Evolutionary conservation across 2,888 invertebrate genomes (phyloP).

Genomic region (Pemphredon lugubris): DNA sequence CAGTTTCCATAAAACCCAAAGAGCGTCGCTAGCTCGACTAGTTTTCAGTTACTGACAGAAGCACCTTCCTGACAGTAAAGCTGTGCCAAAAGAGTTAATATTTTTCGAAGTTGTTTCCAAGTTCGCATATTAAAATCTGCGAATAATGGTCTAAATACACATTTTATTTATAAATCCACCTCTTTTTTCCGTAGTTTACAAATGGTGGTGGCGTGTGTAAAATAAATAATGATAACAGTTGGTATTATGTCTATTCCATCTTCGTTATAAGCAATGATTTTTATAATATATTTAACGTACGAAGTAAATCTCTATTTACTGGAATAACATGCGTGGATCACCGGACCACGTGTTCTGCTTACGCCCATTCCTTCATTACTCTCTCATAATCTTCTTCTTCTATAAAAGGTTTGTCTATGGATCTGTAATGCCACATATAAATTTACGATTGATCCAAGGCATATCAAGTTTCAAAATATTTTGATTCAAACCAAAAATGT

Average conservation of each 20-base stretch:
- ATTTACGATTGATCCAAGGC: too few species aligned
- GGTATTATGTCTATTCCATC: conserved; percentile 17
- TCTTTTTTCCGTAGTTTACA: conserved; percentile 21
- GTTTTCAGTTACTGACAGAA: too few species aligned
- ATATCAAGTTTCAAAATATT: conserved; percentile 4
- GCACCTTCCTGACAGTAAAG: neutral
- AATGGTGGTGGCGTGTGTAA: conserved; percentile 23
- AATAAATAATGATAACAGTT: conserved; percentile 35
- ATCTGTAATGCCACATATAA: conserved; percentile 82
- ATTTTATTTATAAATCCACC: neutral
- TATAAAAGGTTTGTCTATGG: conserved; percentile 94
- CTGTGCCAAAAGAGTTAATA: neutral
- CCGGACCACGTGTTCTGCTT: conserved; percentile 62
- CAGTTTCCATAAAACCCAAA: too few species aligned
- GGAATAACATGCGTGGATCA: neutral
- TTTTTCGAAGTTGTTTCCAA: too few species aligned
- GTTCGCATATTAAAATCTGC: too few species aligned
- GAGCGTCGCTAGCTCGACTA: too few species aligned
- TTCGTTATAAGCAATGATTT: conserved; percentile 23
- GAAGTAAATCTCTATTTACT: neutral
- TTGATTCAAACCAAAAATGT: conserved; percentile 9
- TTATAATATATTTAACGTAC: too few species aligned
- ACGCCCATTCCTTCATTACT: conserved; percentile 93
- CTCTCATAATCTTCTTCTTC: conserved; percentile 91
- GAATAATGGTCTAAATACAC: neutral